Percentiles rank a stretch among this genome's conserved stretches.
Evolutionary conservation across 64 coral and sea anemone species (phyloP).

Genomic region (Exaiptasia diaphana): DNA sequence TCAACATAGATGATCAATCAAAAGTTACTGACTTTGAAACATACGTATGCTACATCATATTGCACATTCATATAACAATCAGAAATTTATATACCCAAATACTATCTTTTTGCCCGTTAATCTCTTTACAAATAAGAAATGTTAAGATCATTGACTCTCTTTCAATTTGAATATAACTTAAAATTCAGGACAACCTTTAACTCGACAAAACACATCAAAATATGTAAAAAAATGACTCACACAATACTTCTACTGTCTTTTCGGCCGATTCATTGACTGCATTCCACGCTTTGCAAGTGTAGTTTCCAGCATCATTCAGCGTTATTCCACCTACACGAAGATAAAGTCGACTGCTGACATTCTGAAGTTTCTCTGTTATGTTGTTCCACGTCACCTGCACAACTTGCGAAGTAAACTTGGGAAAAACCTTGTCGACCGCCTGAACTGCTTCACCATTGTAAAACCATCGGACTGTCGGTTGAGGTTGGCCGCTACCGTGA

Average conservation of each 20-base stretch:
- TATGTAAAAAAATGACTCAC: conserved; percentile 12
- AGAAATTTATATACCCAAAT: too few species aligned
- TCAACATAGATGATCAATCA: too few species aligned
- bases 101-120: too few species aligned
- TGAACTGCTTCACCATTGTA: not conserved
- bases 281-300: conserved; percentile 28
- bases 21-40: too few species aligned
- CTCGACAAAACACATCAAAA: not conserved
- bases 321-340: conserved; percentile 41
- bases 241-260: conserved; percentile 39
- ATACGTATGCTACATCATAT: too few species aligned
- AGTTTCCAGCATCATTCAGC: conserved; percentile 49
- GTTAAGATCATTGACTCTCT: too few species aligned
- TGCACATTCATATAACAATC: too few species aligned
- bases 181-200: too few species aligned
- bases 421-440: not conserved
- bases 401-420: not conserved
- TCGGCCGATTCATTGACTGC: not conserved
- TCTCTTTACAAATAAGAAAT: too few species aligned
- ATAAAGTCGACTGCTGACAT: conserved; percentile 21
- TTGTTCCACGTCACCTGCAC: conserved; percentile 22
- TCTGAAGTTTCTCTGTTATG: not conserved
- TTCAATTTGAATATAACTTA: too few species aligned
- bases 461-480: conserved; percentile 10
- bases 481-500: conserved; percentile 36